These are phyloP conservation scores for Hirtodrosophila histrioides DNA, from an alignment of 2,888 invertebrate genomes.

Conservation along the genomic window DNA sequence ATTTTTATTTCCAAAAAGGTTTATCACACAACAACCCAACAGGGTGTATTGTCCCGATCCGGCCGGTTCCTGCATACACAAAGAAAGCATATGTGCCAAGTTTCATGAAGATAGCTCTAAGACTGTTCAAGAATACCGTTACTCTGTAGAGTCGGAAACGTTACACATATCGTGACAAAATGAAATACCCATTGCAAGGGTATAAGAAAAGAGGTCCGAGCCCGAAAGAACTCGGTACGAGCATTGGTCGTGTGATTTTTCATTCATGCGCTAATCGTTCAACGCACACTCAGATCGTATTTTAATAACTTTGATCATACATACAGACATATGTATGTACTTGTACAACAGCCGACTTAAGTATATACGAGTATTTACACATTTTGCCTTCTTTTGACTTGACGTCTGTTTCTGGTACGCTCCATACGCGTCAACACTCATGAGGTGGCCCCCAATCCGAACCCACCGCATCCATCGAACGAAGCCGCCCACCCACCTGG, in stretches of 20 bases:
- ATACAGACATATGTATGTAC: background rate
- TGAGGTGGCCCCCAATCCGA: conserved; percentile 3
- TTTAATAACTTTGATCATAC: conserved; percentile 35
- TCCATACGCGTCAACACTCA: conserved; percentile 65
- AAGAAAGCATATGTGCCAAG: too few relatives aligned
- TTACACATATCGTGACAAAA: background rate
- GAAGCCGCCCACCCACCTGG: conserved; percentile 58
- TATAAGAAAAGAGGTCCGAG: background rate
- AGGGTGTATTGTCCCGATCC: too few relatives aligned
- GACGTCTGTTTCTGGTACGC: conserved; percentile 48
- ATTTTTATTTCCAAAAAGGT: too few relatives aligned
- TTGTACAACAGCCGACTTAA: conserved; percentile 2
- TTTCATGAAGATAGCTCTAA: too few relatives aligned
- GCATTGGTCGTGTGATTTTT: conserved; percentile 63
- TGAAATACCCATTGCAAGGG: background rate
- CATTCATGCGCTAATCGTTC: conserved; percentile 76
- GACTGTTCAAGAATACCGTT: too few relatives aligned
- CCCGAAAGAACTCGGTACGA: conserved; percentile 32
- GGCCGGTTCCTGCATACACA: too few relatives aligned
- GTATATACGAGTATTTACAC: conserved; percentile 37
- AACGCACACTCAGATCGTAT: conserved; percentile 8
- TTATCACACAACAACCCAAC: too few relatives aligned
- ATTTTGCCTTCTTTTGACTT: conserved; percentile 53
- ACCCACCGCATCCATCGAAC: conserved; percentile 3
- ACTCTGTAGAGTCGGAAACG: too few relatives aligned